phyloP scores from a whole-genome alignment of 2,113 vertebrate species.

The Trochalopteron elliotii region DNA sequence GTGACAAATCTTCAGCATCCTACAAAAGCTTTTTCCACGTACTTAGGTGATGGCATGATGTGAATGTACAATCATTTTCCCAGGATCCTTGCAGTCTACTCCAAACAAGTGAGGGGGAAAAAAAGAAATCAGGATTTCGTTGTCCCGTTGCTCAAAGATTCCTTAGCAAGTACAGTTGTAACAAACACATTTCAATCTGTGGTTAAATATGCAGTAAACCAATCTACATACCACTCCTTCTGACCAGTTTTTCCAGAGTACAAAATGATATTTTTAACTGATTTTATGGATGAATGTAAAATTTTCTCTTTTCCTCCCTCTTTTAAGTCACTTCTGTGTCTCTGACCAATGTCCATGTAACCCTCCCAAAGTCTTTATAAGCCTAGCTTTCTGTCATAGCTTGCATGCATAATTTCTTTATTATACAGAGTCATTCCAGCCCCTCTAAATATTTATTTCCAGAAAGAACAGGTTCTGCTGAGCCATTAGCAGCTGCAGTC shows the following conservation, averaged over 20 bases:
- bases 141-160: not conserved
- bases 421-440: not conserved
- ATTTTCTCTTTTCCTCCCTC: not conserved
- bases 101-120: not conserved
- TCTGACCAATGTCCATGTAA: not conserved
- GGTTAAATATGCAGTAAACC: not conserved
- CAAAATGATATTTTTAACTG: not conserved
- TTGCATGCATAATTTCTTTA: not conserved
- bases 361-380: not conserved
- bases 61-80: not conserved
- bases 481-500: not conserved
- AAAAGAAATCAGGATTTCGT: not conserved
- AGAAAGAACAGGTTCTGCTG: not conserved
- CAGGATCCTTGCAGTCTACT: not conserved
- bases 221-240: not conserved
- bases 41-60: not conserved
- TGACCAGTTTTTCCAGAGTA: not conserved
- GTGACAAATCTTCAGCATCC: not conserved
- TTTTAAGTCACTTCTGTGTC: not conserved
- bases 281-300: not conserved
- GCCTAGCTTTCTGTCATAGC: not conserved
- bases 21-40: not conserved
- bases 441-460: slow-evolving; percentile 36
- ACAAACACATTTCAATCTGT: not conserved
- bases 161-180: not conserved